Evolutionary conservation across 2,113 vertebrate genomes (phyloP).

Genomic region (Sporophila hypoxantha): DNA sequence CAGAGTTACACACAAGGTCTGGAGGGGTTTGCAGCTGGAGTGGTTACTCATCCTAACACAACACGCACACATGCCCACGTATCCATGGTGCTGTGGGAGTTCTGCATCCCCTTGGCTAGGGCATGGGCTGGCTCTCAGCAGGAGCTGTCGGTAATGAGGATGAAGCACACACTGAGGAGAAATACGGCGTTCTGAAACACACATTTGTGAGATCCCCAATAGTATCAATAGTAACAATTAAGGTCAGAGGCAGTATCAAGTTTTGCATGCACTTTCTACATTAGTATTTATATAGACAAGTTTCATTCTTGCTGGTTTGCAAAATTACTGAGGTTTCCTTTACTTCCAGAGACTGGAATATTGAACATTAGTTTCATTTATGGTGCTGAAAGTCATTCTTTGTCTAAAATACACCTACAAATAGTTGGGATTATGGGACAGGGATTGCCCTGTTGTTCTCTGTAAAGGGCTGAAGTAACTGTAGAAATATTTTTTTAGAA

Average conservation of each 20-base stretch:
- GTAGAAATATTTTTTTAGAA: not conserved
- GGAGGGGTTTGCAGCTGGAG: not conserved
- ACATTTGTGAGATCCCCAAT: conserved; percentile 2
- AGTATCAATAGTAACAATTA: not conserved
- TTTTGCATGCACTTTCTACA: conserved; percentile 19
- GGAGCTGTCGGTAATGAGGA: not conserved
- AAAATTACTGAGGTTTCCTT: conserved; percentile 7
- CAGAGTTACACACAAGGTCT: not conserved
- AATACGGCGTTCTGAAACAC: conserved; percentile 1
- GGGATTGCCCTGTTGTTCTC: not conserved
- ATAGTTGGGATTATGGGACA: not conserved
- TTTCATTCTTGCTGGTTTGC: conserved; percentile 20
- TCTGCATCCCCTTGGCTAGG: not conserved
- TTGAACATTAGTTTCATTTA: not conserved
- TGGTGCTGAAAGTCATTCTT: not conserved
- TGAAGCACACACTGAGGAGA: conserved; percentile 15
- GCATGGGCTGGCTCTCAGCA: not conserved
- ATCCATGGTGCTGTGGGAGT: not conserved
- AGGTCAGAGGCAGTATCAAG: conserved; percentile 12
- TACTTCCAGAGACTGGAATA: conserved; percentile 3
- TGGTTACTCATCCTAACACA: not conserved
- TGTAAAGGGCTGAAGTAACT: not conserved
- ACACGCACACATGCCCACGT: not conserved
- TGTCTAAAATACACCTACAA: not conserved
- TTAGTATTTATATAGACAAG: conserved; percentile 23